Conservation (phyloP, 2,797 vertebrate species). For the Tenualosa thibaudeaui region DNA sequence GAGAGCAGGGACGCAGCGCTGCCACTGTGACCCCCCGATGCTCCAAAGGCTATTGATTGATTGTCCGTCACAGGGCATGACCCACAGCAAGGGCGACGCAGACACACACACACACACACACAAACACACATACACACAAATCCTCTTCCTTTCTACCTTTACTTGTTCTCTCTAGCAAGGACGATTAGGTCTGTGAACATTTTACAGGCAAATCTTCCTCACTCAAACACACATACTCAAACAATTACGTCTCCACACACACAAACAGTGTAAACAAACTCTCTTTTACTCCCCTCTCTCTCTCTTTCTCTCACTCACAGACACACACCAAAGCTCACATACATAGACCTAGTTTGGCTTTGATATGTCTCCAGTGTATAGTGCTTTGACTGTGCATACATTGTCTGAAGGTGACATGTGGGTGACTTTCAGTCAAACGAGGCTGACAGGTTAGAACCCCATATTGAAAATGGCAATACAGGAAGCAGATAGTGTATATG, state of each 20-base stretch:
- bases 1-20: slow-evolving; percentile 39
- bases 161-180: not conserved
- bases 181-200: not conserved
- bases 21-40: slow-evolving; percentile 55
- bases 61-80: slow-evolving; percentile 61
- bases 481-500: not conserved
- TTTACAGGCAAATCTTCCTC: not conserved
- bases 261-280: not conserved
- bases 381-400: slow-evolving; percentile 60
- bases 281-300: not conserved
- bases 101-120: slow-evolving; percentile 46
- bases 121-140: slow-evolving; percentile 8
- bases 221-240: not conserved
- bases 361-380: slow-evolving; percentile 58
- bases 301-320: not conserved
- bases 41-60: slow-evolving; percentile 68
- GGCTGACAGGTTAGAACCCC: not conserved
- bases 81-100: slow-evolving; percentile 67
- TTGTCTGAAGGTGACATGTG: slow-evolving; percentile 45
- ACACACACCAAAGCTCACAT: slow-evolving; percentile 23
- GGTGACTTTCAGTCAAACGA: slow-evolving; percentile 11
- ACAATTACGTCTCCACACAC: not conserved
- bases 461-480: not conserved
- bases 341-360: slow-evolving; percentile 48
- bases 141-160: not conserved